These are phyloP conservation scores for Lasioglossum vierecki DNA, from an alignment of 2,888 invertebrate genomes.

Conservation along the genomic window DNA sequence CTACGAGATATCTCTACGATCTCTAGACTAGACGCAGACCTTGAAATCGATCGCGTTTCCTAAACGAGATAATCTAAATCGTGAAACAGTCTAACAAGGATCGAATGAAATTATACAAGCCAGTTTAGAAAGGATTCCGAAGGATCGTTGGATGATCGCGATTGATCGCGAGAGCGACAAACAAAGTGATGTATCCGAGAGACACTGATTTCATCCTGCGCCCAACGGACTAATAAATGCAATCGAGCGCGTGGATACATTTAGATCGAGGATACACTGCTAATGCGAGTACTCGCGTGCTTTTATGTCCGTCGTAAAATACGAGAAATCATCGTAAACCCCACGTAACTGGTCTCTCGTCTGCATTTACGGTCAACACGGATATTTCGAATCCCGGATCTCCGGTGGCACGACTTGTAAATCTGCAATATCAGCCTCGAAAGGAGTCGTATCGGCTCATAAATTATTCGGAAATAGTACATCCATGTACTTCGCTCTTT, in stretches of 20 bases:
- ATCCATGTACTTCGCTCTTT: background rate
- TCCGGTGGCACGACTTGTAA: slow-evolving; percentile 32
- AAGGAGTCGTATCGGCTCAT: slow-evolving; percentile 15
- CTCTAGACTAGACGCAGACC: background rate
- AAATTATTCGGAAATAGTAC: slow-evolving; percentile 36
- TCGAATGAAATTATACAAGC: background rate
- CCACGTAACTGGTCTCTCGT: slow-evolving; percentile 13
- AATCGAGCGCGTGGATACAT: background rate
- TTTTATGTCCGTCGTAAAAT: slow-evolving; percentile 15
- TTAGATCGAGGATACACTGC: slow-evolving; percentile 5
- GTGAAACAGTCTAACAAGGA: background rate
- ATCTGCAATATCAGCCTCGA: slow-evolving; percentile 38
- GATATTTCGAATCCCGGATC: slow-evolving; percentile 38
- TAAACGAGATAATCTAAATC: background rate
- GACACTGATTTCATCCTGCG: background rate
- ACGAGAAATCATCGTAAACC: slow-evolving; percentile 27
- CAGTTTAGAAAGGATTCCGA: background rate
- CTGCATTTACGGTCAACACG: slow-evolving; percentile 29
- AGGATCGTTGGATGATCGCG: background rate
- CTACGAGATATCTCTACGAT: background rate
- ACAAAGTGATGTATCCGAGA: background rate
- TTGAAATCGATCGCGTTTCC: background rate
- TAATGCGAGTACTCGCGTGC: background rate
- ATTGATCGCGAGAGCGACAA: background rate
- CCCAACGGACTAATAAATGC: background rate